Evolutionary conservation across 2,113 vertebrate species (phyloP).

Genomic region (Sceloporus tristichus): DNA sequence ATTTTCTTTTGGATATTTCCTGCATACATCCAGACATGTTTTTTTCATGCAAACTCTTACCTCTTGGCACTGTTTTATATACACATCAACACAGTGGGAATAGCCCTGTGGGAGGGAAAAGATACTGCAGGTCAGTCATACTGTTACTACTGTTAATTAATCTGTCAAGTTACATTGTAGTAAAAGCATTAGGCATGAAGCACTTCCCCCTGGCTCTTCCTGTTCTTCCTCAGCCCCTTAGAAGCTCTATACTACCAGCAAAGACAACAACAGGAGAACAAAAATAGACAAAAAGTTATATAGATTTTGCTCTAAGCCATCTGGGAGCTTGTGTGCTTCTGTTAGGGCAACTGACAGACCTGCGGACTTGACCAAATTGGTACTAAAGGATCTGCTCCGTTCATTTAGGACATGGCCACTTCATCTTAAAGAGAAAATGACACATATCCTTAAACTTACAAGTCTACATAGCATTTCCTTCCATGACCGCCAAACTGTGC

Average conservation of each 20-base stretch:
- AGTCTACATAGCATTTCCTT: background rate
- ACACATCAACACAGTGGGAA: constrained; percentile 98
- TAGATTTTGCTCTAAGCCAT: no score
- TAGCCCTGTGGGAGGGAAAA: constrained; percentile 85
- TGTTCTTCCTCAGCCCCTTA: background rate
- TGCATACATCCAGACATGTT: background rate
- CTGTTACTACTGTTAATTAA: background rate
- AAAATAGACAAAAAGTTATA: background rate
- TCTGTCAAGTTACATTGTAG: background rate
- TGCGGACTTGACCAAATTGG: background rate
- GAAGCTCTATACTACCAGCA: background rate
- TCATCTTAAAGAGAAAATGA: background rate
- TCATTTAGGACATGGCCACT: background rate
- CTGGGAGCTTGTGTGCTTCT: no score
- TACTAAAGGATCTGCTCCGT: background rate
- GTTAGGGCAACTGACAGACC: no score
- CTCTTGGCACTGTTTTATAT: constrained; percentile 99
- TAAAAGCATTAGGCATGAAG: background rate
- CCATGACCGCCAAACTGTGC: background rate
- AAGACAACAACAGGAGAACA: background rate
- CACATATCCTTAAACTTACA: background rate
- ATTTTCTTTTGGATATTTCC: background rate
- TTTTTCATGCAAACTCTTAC: constrained; percentile 74
- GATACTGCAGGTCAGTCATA: constrained; percentile 31
- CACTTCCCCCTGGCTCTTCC: background rate